Base-by-base conservation (phyloP, 2,888 invertebrate genomes). In the Mycogona germanica region DNA sequence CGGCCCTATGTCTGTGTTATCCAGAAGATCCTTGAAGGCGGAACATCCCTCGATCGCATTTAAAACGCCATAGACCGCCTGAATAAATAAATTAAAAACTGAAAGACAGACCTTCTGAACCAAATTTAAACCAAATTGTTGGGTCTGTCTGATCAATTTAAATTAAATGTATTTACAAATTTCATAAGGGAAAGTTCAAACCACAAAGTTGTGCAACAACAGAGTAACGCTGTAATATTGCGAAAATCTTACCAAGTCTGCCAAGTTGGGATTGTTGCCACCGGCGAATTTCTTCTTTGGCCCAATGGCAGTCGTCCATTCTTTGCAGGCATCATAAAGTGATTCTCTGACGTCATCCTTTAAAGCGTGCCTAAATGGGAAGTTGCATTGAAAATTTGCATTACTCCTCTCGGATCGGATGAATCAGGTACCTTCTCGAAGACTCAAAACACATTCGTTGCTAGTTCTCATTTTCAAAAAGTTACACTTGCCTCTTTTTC, bases 11-110 rank as follows among this genome's bases (percentile, higher is more conserved):
- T 80, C 78, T 0, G 91, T 87, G 62, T 87, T 75, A 2, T 74
- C 62, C 32, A 83, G 68, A 44, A 85, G 72, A 68, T 96, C 96
- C 62, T 81, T 73, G 68, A 96, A 96, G 0, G 96, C 89, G 38
- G 75, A 69, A 65, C 93, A 93, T 0, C 95, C 95, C 71, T 96
- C 92, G 66, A 96, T 91, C 66, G 93, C 91, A 67, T 80, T 84
- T 3, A 96, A 73, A 2, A 91, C 80, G 1, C 96, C 96, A 66
- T 81, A 96, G 1, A 95, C 85, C 0, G 91, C 79, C 72, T 72
- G 61, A 9, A 65, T 66, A 45, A 17, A 23, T 28, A 51, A 42
- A 23, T 14, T 23, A 17, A 6, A 3, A 44, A 23, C 19, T 23
- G 19, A 44, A 3, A 38, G 17, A n/a, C 23, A 44, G 21, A 17